These are phyloP conservation scores for Characodon lateralis DNA, from an alignment of 2,797 vertebrate species.

Conservation along the genomic window DNA sequence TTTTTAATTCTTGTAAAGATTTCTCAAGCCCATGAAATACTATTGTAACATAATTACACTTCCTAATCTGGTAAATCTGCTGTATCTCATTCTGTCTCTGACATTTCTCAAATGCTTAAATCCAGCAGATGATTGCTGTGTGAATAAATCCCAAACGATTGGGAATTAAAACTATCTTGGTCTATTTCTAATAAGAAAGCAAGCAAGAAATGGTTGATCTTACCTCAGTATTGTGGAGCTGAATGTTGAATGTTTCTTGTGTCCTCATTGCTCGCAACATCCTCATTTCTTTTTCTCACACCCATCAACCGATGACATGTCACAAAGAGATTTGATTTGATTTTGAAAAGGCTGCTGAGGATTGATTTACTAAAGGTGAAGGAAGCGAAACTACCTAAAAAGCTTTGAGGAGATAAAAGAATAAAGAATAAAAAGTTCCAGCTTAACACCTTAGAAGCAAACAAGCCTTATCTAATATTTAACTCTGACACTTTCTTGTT, in stretches of 20 bases:
- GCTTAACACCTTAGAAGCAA: background rate
- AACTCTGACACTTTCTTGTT: background rate
- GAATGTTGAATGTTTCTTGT: constrained; percentile 25
- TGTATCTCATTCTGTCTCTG: background rate
- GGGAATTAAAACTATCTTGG: background rate
- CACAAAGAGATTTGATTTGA: constrained; percentile 65
- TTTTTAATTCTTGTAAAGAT: background rate
- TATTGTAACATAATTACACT: background rate
- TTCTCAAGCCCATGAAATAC: background rate
- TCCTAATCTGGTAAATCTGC: background rate
- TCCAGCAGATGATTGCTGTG: background rate
- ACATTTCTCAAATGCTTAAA: background rate
- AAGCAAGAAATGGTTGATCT: constrained; percentile 29
- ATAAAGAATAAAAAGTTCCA: background rate
- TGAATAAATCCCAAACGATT: background rate
- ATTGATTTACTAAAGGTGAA: constrained; percentile 14
- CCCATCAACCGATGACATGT: constrained; percentile 64
- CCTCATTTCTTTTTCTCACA: constrained; percentile 61
- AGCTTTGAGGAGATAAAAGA: background rate
- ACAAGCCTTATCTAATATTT: background rate
- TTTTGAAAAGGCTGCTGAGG: constrained; percentile 53
- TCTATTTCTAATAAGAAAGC: background rate
- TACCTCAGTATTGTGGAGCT: constrained; percentile 56
- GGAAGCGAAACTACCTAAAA: background rate
- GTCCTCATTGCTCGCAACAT: constrained; percentile 33